Conservation (phyloP, 2,888 invertebrate genomes). For the Penaeus monodon region DNA sequence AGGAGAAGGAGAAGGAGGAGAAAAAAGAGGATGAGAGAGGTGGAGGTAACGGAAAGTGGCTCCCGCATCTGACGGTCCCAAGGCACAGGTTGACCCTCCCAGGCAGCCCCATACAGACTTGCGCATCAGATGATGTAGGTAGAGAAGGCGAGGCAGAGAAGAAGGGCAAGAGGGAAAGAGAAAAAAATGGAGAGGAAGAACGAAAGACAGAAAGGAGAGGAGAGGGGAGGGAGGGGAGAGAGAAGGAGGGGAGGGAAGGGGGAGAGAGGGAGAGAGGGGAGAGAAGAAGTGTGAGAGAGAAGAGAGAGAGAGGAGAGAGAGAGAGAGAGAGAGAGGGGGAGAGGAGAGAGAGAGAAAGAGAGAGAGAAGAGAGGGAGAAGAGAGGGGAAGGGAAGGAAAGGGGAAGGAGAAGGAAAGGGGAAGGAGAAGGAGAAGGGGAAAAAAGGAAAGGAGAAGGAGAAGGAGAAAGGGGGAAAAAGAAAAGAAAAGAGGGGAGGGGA, state of each 20-base stretch:
- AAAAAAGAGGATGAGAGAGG: not conserved
- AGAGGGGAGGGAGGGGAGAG: not conserved
- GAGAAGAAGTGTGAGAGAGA: too few relatives aligned
- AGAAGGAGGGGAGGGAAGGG: not conserved
- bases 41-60: not conserved
- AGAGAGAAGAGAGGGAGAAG: too few relatives aligned
- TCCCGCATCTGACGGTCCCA: too few relatives aligned
- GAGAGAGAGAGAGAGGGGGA: not conserved
- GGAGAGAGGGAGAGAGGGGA: not conserved
- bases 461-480: not conserved
- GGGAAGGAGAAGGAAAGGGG: too few relatives aligned
- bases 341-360: slow-evolving; percentile 12
- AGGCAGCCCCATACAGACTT: too few relatives aligned
- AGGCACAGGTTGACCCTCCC: too few relatives aligned
- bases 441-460: too few relatives aligned
- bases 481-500: not conserved
- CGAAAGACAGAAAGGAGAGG: not conserved
- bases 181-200: not conserved
- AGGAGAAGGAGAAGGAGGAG: not conserved
- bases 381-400: too few relatives aligned
- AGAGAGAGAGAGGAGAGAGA: not conserved
- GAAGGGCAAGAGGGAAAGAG: not conserved
- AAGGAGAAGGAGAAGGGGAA: too few relatives aligned
- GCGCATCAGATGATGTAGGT: too few relatives aligned
- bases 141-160: too few relatives aligned